Evolutionary conservation across 2,797 vertebrate genomes (phyloP).

Genomic region (Artibeus jamaicensis): DNA sequence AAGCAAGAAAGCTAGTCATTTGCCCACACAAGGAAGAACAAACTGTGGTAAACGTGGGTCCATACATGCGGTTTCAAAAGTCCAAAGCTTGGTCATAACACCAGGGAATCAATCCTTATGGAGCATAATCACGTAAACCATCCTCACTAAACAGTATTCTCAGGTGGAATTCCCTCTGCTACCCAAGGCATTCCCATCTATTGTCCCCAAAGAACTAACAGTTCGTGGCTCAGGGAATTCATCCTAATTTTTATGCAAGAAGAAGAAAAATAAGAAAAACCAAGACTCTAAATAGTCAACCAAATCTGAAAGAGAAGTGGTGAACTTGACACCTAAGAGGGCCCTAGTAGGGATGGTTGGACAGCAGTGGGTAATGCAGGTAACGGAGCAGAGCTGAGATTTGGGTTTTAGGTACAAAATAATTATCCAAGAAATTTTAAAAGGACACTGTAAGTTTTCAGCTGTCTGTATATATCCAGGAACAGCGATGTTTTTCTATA

Average conservation of each 20-base stretch:
- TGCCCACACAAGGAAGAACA: not conserved
- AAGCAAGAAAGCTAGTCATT: not conserved
- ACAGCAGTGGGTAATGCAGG: not conserved
- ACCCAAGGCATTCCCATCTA: not conserved
- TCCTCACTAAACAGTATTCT: not conserved
- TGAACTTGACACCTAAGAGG: not conserved
- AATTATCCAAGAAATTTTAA: not conserved
- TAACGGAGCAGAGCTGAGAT: not conserved
- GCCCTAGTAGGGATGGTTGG: not conserved
- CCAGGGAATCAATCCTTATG: not conserved
- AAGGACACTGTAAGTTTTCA: not conserved
- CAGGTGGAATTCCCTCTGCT: not conserved
- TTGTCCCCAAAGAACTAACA: not conserved
- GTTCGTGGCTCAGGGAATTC: not conserved
- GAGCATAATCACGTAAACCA: not conserved
- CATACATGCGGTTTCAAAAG: not conserved
- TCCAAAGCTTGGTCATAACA: not conserved
- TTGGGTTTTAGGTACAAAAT: not conserved
- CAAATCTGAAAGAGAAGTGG: not conserved
- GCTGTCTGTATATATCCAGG: not conserved
- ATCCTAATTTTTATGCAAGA: not conserved
- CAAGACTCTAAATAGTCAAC: not conserved
- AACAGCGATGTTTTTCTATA: not conserved
- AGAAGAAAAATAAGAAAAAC: conserved; percentile 1
- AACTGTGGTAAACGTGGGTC: not conserved